These are phyloP conservation scores for Psittacara wagleri DNA, from an alignment of 2,113 vertebrate species.

Conservation along the genomic window DNA sequence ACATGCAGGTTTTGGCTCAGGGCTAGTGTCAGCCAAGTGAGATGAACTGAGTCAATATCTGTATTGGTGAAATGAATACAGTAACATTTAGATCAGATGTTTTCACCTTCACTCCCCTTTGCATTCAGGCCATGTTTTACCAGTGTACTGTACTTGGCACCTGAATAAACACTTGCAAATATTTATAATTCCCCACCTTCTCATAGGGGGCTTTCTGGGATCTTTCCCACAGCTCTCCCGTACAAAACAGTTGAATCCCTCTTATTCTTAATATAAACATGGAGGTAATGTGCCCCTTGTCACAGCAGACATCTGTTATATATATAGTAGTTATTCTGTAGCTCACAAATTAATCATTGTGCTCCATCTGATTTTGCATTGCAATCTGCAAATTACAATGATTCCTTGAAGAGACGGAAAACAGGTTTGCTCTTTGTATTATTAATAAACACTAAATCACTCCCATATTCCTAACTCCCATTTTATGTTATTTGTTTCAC, in stretches of 20 bases:
- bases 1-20: slow-evolving; percentile 36
- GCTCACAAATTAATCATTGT: slow-evolving; percentile 70
- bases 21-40: slow-evolving; percentile 38
- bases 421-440: slow-evolving; percentile 60
- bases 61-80: slow-evolving; percentile 57
- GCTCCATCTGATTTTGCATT: slow-evolving; percentile 64
- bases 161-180: slow-evolving; percentile 74
- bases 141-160: slow-evolving; percentile 64
- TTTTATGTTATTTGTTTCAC: slow-evolving; percentile 1
- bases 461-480: background rate
- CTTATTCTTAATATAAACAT: slow-evolving; percentile 73
- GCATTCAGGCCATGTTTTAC: background rate
- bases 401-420: slow-evolving; percentile 62
- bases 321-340: slow-evolving; percentile 55
- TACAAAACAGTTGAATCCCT: slow-evolving; percentile 60
- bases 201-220: slow-evolving; percentile 44
- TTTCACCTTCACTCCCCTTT: background rate
- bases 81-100: slow-evolving; percentile 34
- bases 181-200: slow-evolving; percentile 69
- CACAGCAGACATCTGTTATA: slow-evolving; percentile 73
- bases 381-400: slow-evolving; percentile 63
- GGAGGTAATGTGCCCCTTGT: slow-evolving; percentile 77
- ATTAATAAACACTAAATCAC: slow-evolving; percentile 40
- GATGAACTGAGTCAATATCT: slow-evolving; percentile 54
- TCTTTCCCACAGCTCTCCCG: slow-evolving; percentile 50